Evolutionary conservation across 2,888 invertebrate genomes (phyloP).

Genomic region (Leptopterna dolabrata): DNA sequence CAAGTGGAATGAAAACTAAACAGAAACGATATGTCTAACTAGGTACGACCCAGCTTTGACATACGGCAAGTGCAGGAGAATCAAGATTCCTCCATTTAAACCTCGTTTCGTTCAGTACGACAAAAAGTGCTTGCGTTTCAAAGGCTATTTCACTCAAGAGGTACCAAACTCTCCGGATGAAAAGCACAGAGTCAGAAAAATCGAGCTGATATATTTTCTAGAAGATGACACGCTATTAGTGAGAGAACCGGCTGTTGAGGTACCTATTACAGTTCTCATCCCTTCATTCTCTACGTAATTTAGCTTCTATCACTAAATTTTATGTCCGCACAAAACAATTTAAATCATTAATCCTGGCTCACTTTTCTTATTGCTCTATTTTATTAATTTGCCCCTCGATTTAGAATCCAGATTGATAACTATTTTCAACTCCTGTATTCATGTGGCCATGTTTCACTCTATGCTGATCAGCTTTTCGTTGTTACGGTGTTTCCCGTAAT

Average conservation of each 20-base stretch:
- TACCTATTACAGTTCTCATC: constrained; percentile 68
- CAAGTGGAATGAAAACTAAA: too few relatives aligned
- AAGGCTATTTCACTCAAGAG: constrained; percentile 84
- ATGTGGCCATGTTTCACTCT: too few relatives aligned
- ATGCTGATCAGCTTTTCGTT: too few relatives aligned
- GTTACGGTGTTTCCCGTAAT: too few relatives aligned
- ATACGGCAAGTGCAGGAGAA: constrained; percentile 75
- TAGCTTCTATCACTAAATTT: too few relatives aligned
- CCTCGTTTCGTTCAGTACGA: constrained; percentile 80
- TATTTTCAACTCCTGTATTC: too few relatives aligned
- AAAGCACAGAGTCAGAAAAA: constrained; percentile 78
- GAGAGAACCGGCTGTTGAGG: constrained; percentile 78
- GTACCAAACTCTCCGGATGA: constrained; percentile 78
- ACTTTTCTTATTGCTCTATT: too few relatives aligned
- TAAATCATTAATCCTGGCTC: too few relatives aligned
- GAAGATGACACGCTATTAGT: constrained; percentile 87
- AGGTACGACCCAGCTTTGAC: constrained; percentile 77
- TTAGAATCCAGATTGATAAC: too few relatives aligned
- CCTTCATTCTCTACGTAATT: too few relatives aligned
- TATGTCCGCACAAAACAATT: too few relatives aligned
- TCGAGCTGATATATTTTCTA: constrained; percentile 85
- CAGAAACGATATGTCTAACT: background rate
- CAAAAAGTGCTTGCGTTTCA: constrained; percentile 82
- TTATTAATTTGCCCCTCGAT: too few relatives aligned
- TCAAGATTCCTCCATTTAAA: constrained; percentile 72